These are phyloP conservation scores for Lasioglossum calceatum DNA, from an alignment of 2,888 invertebrate species.

Conservation along the genomic window DNA sequence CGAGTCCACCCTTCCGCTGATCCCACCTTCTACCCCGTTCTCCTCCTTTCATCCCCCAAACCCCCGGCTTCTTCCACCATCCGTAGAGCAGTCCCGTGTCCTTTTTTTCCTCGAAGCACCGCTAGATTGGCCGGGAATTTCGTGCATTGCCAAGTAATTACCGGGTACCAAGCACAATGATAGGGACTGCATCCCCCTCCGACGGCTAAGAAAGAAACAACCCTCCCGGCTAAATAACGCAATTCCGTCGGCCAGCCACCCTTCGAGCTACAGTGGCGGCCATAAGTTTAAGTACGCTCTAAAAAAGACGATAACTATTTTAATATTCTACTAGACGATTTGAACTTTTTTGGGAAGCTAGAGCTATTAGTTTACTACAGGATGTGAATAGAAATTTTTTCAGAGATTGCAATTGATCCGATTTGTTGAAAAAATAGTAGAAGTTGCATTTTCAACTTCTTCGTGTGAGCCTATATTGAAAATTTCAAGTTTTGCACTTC, in stretches of 20 bases:
- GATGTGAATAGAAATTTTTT: too few relatives aligned
- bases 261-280: not conserved
- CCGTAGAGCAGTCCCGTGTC: not conserved
- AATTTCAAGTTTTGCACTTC: too few relatives aligned
- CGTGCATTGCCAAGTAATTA: conserved; percentile 58
- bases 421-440: too few relatives aligned
- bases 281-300: too few relatives aligned
- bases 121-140: conserved; percentile 48
- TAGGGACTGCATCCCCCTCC: not conserved
- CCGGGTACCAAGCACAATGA: conserved; percentile 34
- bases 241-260: conserved; percentile 28
- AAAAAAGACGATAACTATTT: too few relatives aligned
- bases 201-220: conserved; percentile 46
- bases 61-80: not conserved
- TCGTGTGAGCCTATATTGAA: too few relatives aligned
- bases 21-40: not conserved
- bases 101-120: conserved; percentile 10
- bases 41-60: not conserved
- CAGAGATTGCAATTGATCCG: too few relatives aligned
- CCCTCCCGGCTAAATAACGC: conserved; percentile 53
- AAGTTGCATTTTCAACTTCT: too few relatives aligned
- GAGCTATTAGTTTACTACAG: too few relatives aligned
- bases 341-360: too few relatives aligned
- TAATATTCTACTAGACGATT: too few relatives aligned
- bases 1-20: conserved; percentile 11